These are phyloP conservation scores for Fistularia tabacaria DNA, from an alignment of 2,797 vertebrate genomes.

Conservation along the genomic window DNA sequence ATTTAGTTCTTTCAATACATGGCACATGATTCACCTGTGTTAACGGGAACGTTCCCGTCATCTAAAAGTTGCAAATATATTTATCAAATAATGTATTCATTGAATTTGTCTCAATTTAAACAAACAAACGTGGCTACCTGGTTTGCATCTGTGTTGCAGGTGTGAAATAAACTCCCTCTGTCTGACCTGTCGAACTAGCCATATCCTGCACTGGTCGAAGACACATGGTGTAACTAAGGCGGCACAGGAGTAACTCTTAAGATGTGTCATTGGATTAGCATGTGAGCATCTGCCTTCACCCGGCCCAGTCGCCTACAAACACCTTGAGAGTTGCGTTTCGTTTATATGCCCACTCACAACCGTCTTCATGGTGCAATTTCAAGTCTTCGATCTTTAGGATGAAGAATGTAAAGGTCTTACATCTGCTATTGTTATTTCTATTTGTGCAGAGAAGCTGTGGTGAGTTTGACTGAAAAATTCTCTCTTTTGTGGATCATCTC, in stretches of 20 bases:
- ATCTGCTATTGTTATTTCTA: conserved; percentile 71
- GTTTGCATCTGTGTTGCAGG: too few species aligned
- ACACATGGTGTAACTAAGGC: conserved; percentile 25
- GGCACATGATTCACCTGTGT: too few species aligned
- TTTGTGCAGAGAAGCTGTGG: conserved; percentile 80
- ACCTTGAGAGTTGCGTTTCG: conserved; percentile 62
- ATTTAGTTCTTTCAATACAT: too few species aligned
- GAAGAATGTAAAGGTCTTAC: conserved; percentile 75
- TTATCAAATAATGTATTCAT: too few species aligned
- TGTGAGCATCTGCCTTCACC: conserved; percentile 78
- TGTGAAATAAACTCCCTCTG: too few species aligned
- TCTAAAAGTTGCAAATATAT: too few species aligned
- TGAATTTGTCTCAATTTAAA: too few species aligned
- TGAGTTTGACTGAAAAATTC: conserved; percentile 72
- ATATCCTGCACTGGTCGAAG: conserved; percentile 10
- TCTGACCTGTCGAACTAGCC: neutral
- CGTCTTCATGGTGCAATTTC: conserved; percentile 55
- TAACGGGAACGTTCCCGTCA: too few species aligned
- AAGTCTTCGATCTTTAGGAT: conserved; percentile 72
- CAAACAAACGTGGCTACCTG: too few species aligned
- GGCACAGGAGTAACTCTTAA: conserved; percentile 63
- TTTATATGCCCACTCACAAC: conserved; percentile 38
- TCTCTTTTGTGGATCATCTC: neutral
- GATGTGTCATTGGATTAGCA: conserved; percentile 92
- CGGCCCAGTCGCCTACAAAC: conserved; percentile 53